Evolutionary conservation across 2,888 invertebrate genomes (phyloP), one percentile per base, ranked within the genome.

Genomic region (Ophion obscuratus): DNA sequence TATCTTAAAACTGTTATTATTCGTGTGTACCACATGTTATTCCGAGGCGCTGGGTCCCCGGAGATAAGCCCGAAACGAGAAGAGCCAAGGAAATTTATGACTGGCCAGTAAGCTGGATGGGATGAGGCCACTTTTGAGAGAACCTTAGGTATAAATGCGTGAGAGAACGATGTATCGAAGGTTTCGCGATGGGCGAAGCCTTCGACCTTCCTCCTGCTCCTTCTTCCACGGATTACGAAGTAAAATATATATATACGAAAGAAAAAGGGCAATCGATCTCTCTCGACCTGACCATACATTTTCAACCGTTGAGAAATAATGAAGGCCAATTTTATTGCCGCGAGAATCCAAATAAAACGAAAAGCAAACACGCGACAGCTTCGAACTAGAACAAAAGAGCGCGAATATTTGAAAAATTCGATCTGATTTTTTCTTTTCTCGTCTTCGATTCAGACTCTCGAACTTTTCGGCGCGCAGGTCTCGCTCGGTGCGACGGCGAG

Each of bases 21-120:
- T 53, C 53, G 14, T 14, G 17, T 53, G 14, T 53, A 53, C 53
- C 53, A 53, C 53, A 53, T 14, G 53, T 53, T 53, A 17, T 53
- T 53, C 17, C 53, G 53, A 53, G 53, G 53, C 53, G 53, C 17
- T 53, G 53, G 24, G 31, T 31, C 24, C 31, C 64, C 6, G 5
- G 64, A 64, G 27, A 27, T 64, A 11, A 10, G 20, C 61, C n/a
- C 7, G 24, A 31, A 64, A 64, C 64, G 10, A 64, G 17, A 64
- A 64, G 31, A 64, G 1, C 31, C 31, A 31, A 27, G 17, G 31
- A 64, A 64, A 64, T 64, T 64, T 64, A 64, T 31, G 27, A 24
- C 31, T 64, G 64, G 14, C 31, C 31, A 17, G 14, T 64, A 64
- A 64, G 64, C 64, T 27, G 31, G 64, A 27, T 64, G 64, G 64